Evolutionary conservation across 2,888 invertebrate genomes (phyloP), one percentile per base, ranked within the genome.

Genomic region (Antheraea assamensis): DNA sequence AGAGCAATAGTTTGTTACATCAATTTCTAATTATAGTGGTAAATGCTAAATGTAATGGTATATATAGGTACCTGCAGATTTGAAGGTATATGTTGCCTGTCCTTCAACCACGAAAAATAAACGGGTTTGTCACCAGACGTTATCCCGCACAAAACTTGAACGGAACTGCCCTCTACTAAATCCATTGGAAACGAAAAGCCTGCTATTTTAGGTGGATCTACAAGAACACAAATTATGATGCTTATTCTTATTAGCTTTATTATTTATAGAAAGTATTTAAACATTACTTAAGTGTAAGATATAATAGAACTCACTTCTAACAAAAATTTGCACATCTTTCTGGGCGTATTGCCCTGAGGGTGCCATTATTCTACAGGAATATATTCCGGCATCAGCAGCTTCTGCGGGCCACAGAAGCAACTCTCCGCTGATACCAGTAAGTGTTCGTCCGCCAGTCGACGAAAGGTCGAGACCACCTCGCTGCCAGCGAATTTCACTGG

Each of bases 171-270:
- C 94, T 98, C 97, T 84, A 97, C 97, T 31, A 98, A 95, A 85
- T 97, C 97, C 74, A 96, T 95, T 0, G 98, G 98, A 87, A 98
- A 98, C 47, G 95, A 95, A 88, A 98, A 98, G 7, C 98, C 97
- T 79, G 98, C 97, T 86, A 98, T 96, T 83, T 97, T 96, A 10
- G 98, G 98, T 19, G 98, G 98, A 95, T 96, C 96, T 96, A 90
- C 74, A 75, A 72, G 73, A 68, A 42, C n/a, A 49, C 3, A 49
- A 49, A 49, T 49, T 49, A 4, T 49, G 3, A 49, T 49, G 19
- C 19, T 49, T 19, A 49, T 3, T 15, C 42, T 42, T 42, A 42
- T 19, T 19, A 19, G 49, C 49, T 55, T 52, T 21, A 21, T 21
- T 21, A 21, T 5, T 17, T 19, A 19, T 52, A 52, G 21, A 2